Evolutionary conservation across 2,113 vertebrate species (phyloP).

Genomic region (Corythornis cristatus): DNA sequence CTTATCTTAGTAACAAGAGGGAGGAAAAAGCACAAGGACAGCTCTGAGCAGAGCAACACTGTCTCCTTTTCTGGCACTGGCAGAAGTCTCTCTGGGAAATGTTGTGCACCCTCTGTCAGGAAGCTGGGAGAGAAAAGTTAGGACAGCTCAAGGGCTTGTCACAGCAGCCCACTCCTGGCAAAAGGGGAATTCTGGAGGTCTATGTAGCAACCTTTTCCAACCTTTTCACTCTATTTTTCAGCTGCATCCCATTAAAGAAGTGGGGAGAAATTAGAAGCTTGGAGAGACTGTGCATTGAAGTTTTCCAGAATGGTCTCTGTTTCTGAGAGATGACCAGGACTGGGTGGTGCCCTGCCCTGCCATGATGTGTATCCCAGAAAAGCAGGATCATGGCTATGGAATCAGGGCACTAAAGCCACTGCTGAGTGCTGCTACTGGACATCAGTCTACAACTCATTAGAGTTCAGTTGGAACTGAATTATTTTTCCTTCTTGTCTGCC

Average conservation of each 20-base stretch:
- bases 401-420: neutral
- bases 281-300: neutral
- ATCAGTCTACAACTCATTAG: neutral
- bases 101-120: neutral
- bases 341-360: neutral
- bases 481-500: neutral
- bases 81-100: neutral
- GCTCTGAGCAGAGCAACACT: slow-evolving; percentile 31
- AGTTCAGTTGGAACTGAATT: neutral
- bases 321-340: neutral
- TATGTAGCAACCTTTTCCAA: neutral
- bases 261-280: neutral
- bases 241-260: neutral
- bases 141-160: neutral
- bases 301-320: neutral
- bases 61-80: slow-evolving; percentile 10
- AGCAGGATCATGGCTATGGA: neutral
- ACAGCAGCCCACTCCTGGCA: neutral
- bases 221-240: neutral
- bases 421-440: neutral
- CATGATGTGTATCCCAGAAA: neutral
- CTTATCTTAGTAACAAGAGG: slow-evolving; percentile 72
- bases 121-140: neutral
- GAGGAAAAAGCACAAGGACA: slow-evolving; percentile 68
- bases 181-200: neutral